phyloP scores from a whole-genome alignment of 2,113 vertebrate species.

The Guaruba guarouba region DNA sequence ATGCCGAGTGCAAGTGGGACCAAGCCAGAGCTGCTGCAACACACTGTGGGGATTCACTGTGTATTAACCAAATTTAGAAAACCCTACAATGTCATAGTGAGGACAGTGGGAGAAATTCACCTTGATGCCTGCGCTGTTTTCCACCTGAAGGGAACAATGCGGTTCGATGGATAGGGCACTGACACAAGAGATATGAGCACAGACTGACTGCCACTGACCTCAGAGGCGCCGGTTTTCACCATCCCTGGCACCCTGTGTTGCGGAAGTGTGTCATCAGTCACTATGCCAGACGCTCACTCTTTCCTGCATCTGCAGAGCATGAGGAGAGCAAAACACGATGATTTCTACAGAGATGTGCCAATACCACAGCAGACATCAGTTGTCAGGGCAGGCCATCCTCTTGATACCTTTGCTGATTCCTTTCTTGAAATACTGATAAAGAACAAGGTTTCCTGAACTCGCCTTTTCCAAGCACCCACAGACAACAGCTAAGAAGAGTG shows the following conservation, averaged over 20 bases:
- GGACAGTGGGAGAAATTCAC: background rate
- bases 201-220: background rate
- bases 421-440: background rate
- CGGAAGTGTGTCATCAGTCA: background rate
- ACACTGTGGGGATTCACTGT: background rate
- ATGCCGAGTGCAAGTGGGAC: background rate
- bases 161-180: background rate
- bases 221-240: background rate
- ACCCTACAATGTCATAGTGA: background rate
- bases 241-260: background rate
- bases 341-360: background rate
- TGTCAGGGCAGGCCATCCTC: background rate
- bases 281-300: background rate
- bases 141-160: background rate
- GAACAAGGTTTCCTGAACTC: background rate
- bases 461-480: background rate
- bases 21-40: background rate
- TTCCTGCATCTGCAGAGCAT: background rate
- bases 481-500: background rate
- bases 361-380: background rate
- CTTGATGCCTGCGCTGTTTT: background rate
- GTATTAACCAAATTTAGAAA: background rate
- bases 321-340: background rate
- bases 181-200: rapidly evolving
- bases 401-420: background rate